Conservation (phyloP, 2,113 vertebrate species). For the Talpa occidentalis region DNA sequence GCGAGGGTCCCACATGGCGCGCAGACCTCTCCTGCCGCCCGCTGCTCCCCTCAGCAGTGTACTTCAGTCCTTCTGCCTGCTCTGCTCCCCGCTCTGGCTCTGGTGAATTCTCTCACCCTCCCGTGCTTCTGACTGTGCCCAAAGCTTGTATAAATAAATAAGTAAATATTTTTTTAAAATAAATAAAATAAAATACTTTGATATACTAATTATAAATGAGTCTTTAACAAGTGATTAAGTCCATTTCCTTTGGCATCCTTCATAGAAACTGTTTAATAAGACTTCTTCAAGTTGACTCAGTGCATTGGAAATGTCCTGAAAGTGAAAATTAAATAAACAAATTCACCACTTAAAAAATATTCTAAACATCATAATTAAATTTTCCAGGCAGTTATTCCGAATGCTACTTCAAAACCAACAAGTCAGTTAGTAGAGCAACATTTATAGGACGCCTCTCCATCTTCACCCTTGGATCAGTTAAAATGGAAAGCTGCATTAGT, state of each 20-base stretch:
- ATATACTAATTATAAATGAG: neutral
- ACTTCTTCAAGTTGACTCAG: neutral
- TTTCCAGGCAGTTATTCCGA: neutral
- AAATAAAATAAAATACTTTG: neutral
- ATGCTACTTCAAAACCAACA: neutral
- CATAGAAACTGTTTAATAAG: neutral
- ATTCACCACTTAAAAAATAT: neutral
- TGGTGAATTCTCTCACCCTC: too few relatives aligned
- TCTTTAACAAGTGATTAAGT: constrained; percentile 18
- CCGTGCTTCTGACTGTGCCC: too few relatives aligned
- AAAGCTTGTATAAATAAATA: too few relatives aligned
- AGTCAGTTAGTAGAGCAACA: neutral
- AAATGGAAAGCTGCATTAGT: neutral
- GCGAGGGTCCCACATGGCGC: too few relatives aligned
- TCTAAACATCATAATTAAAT: neutral
- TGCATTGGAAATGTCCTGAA: neutral
- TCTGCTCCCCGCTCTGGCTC: too few relatives aligned
- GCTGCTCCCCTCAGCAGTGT: too few relatives aligned
- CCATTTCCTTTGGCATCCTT: neutral
- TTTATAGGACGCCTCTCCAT: neutral
- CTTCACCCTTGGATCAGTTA: neutral
- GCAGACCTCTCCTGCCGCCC: too few relatives aligned
- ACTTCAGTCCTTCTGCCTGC: too few relatives aligned
- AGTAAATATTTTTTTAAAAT: too few relatives aligned
- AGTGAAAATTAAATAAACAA: neutral